Percentiles rank a stretch among this genome's conserved stretches.
Conservation (phyloP, 2,113 vertebrate genomes). For the Antechinus stuartii region DNA sequence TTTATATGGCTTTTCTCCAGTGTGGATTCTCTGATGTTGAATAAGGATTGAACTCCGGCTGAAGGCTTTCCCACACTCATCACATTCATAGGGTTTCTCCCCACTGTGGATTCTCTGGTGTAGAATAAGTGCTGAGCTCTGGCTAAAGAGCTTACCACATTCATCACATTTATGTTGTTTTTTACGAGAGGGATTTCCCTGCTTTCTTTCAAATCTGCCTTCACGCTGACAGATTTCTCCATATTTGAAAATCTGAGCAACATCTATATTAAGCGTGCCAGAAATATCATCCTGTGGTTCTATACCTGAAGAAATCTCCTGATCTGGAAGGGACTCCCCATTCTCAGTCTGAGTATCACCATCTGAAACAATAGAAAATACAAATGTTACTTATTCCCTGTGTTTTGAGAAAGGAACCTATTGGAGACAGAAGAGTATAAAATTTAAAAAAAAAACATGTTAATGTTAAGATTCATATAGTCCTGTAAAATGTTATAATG, state of each 20-base stretch:
- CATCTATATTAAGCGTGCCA: not conserved
- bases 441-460: not conserved
- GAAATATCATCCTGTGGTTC: not conserved
- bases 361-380: slow-evolving; percentile 65
- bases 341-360: slow-evolving; percentile 40
- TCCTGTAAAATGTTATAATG: not conserved
- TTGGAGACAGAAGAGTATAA: not conserved
- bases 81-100: slow-evolving; percentile 68
- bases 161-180: slow-evolving; percentile 74
- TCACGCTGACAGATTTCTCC: slow-evolving; percentile 39
- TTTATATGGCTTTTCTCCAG: slow-evolving; percentile 65
- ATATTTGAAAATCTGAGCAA: slow-evolving; percentile 24
- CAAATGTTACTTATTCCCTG: slow-evolving; percentile 26
- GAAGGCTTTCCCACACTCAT: slow-evolving; percentile 67
- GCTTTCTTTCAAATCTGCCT: slow-evolving; percentile 49
- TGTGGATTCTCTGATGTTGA: slow-evolving; percentile 70
- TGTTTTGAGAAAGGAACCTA: not conserved
- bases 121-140: slow-evolving; percentile 73
- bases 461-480: not conserved
- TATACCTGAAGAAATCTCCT: slow-evolving; percentile 8
- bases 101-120: slow-evolving; percentile 72
- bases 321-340: slow-evolving; percentile 43
- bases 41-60: slow-evolving; percentile 67
- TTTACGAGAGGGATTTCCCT: slow-evolving; percentile 49
- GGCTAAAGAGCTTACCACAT: slow-evolving; percentile 75